A percentile compares a stretch with the other conserved stretches of the same genome.
phyloP scores from a whole-genome alignment of 2,888 invertebrate genomes.

The Luperina testacea region DNA sequence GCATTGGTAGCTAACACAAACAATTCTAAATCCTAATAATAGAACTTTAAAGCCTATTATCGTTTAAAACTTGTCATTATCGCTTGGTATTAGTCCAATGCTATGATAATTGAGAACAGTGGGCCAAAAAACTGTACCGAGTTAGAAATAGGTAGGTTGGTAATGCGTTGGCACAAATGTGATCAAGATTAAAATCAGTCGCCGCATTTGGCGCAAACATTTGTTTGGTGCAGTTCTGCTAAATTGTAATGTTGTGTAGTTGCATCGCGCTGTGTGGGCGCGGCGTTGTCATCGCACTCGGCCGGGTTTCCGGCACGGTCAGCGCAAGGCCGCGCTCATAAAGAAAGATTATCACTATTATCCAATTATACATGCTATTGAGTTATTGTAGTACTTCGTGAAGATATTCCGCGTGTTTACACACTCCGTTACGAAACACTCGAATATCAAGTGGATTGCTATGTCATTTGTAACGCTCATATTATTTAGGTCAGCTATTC shows the following conservation, averaged over 20 bases:
- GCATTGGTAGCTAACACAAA: conserved; percentile 56
- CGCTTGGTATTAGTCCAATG: conserved; percentile 88
- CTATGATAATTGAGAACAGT: conserved; percentile 84
- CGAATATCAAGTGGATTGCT: conserved; percentile 63
- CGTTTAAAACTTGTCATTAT: conserved; percentile 78
- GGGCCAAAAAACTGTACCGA: conserved; percentile 84
- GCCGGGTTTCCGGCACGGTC: conserved; percentile 69
- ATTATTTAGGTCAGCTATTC: conserved; percentile 64
- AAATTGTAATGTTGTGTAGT: conserved; percentile 48
- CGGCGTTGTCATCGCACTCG: conserved; percentile 54
- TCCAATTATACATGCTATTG: conserved; percentile 84
- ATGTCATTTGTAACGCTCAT: conserved; percentile 55
- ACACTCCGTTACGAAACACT: conserved; percentile 69
- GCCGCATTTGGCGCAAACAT: conserved; percentile 68
- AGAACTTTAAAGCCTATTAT: conserved; percentile 77
- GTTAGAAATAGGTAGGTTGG: conserved; percentile 71
- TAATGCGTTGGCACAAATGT: conserved; percentile 69
- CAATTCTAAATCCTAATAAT: conserved; percentile 74
- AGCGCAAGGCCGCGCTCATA: conserved; percentile 78
- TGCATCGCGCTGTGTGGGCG: conserved; percentile 20
- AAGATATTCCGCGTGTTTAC: conserved; percentile 68
- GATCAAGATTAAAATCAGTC: conserved; percentile 61
- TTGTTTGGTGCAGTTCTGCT: conserved; percentile 61
- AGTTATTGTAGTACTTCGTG: conserved; percentile 78
- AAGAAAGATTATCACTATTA: conserved; percentile 83